A percentile compares a stretch with the other conserved stretches of the same genome.
These are phyloP conservation scores for Drosophila lacicola DNA, from an alignment of 2,888 invertebrate genomes.

Conservation along the genomic window DNA sequence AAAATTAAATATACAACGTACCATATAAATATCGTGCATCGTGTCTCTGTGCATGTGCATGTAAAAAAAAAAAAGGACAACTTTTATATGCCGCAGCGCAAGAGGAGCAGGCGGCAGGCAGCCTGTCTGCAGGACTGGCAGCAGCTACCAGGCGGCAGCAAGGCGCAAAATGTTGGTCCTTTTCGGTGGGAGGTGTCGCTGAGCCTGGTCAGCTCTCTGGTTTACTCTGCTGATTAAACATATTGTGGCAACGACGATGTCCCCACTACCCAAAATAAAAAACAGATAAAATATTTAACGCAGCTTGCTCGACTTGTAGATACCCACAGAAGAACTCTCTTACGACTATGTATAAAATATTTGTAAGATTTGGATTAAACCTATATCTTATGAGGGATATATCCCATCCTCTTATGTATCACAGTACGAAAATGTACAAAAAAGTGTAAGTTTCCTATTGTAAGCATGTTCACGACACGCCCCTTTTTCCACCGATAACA, in stretches of 20 bases:
- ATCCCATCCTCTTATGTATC: no score
- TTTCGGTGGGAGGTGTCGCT: conserved; percentile 14
- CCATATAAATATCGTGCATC: conserved; percentile 46
- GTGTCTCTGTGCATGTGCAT: conserved; percentile 34
- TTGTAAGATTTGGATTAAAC: no score
- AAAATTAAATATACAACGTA: conserved; percentile 65
- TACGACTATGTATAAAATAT: no score
- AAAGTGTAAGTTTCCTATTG: no score
- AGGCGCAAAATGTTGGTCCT: conserved; percentile 17
- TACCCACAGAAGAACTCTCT: conserved; percentile 13
- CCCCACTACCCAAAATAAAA: conserved; percentile 8
- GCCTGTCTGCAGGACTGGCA: no score
- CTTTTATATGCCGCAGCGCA: conserved; percentile 54
- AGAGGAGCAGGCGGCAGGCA: no score
- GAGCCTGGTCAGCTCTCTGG: conserved; percentile 53
- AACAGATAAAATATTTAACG: conserved; percentile 2
- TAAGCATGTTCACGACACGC: background rate
- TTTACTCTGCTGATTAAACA: conserved; percentile 73
- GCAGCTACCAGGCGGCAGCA: background rate
- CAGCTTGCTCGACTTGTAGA: conserved; percentile 1
- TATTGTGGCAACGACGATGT: conserved; percentile 59
- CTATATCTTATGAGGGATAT: no score
- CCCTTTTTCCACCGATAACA: background rate
- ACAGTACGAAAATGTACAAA: no score
- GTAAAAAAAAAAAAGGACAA: conserved; percentile 47